These are phyloP conservation scores for Scophthalmus maximus DNA, from an alignment of 2,113 vertebrate species.

Conservation along the genomic window DNA sequence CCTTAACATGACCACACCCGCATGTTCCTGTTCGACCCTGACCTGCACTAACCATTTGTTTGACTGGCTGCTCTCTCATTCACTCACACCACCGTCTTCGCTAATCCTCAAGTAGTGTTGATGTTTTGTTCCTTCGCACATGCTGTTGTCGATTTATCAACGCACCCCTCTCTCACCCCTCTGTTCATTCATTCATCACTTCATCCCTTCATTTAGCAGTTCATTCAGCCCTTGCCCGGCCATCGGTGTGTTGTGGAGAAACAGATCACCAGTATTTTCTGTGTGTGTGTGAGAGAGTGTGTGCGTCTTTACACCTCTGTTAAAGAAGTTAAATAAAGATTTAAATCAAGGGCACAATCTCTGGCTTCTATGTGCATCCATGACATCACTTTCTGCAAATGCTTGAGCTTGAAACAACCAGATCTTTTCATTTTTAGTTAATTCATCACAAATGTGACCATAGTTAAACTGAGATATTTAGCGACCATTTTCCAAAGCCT, in stretches of 20 bases:
- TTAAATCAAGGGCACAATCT: slow-evolving; percentile 76
- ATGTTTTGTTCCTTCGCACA: neutral
- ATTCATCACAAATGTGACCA: neutral
- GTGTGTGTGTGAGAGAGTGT: neutral
- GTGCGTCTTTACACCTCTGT: slow-evolving; percentile 47
- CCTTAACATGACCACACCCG: slow-evolving; percentile 23
- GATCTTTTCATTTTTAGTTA: slow-evolving; percentile 9
- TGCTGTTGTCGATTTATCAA: slow-evolving; percentile 15
- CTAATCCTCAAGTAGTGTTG: slow-evolving; percentile 10
- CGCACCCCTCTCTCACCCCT: slow-evolving; percentile 17
- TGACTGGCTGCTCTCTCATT: slow-evolving; percentile 43
- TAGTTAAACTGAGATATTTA: neutral
- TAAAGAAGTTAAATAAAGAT: slow-evolving; percentile 75
- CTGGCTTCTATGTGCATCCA: slow-evolving; percentile 74
- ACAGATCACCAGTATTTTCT: slow-evolving; percentile 50
- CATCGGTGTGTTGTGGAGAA: slow-evolving; percentile 48
- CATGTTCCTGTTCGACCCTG: slow-evolving; percentile 43
- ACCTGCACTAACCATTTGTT: slow-evolving; percentile 61
- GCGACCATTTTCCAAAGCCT: neutral
- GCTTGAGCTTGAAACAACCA: slow-evolving; percentile 28
- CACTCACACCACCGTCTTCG: slow-evolving; percentile 28
- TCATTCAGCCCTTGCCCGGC: slow-evolving; percentile 18
- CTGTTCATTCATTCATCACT: slow-evolving; percentile 12
- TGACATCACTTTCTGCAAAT: slow-evolving; percentile 42
- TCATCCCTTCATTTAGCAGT: slow-evolving; percentile 10